Evolutionary conservation across 2,888 invertebrate genomes (phyloP), one percentile per base, ranked within the genome.

Genomic region (Chalcosyrphus nemorum): DNA sequence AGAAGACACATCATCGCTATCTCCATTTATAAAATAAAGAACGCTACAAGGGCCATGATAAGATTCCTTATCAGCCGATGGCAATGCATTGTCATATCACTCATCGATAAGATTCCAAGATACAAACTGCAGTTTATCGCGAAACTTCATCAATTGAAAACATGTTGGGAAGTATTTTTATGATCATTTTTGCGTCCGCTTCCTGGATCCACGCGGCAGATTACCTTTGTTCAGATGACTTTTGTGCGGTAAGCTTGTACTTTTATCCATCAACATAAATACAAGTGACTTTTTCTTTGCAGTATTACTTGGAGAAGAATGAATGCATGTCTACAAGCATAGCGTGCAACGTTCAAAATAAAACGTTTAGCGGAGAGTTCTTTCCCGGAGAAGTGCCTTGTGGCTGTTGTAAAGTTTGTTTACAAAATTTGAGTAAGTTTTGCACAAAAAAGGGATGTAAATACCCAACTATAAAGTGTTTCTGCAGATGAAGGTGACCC

Each of bases 381-480:
- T 88, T 94, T 81, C 93, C 92, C 0, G 94, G 93, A 0, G 93
- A 94, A 0, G 93, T 93, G 0, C 88, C 92, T 0, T 95, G 95
- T 89, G 94, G 94, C 88, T 95, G 95, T 88, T 95, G 95, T 85
- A 90, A 93, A 0, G 93, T 92, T 88, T 94, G 94, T 86, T 88
- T 94, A 47, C 92, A 92, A 2, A 92, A 93, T 86, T 91, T 93
- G 86, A 90, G 94, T 94, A 91, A 89, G 88, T 88, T 86, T 13
- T n/a, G n/a, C n/a, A n/a, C n/a, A n/a, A n/a, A n/a, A n/a, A n/a
- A n/a, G n/a, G n/a, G n/a, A n/a, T n/a, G n/a, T n/a, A n/a, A n/a
- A n/a, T n/a, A n/a, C n/a, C n/a, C n/a, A n/a, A n/a, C n/a, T n/a
- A n/a, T n/a, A n/a, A n/a, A n/a, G n/a, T n/a, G n/a, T n/a, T 75